phyloP scores from a whole-genome alignment of 2,888 invertebrate species.

The Drosophila antonietae region DNA sequence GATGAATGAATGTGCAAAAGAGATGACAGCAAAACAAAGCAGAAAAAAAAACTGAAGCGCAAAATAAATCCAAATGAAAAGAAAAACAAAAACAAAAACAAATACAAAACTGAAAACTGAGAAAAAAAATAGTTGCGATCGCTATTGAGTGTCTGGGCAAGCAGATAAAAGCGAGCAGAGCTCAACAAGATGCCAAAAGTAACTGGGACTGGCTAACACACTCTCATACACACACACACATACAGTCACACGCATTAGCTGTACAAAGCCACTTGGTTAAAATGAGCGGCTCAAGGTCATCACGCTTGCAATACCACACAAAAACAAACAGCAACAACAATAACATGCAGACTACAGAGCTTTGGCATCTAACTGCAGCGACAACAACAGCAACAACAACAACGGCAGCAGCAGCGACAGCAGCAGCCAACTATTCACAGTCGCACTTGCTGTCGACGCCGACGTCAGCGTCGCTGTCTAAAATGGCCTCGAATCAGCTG shows the following conservation, averaged over 20 bases:
- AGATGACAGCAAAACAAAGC: slow-evolving; percentile 31
- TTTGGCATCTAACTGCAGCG: slow-evolving; percentile 69
- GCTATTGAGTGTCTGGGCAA: slow-evolving; percentile 47
- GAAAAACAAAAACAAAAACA: slow-evolving; percentile 19
- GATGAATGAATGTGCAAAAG: slow-evolving; percentile 61
- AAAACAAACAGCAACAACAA: slow-evolving; percentile 36
- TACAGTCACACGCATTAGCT: slow-evolving; percentile 36
- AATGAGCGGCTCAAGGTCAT: slow-evolving; percentile 80
- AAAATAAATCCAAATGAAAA: slow-evolving; percentile 29
- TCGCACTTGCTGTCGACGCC: slow-evolving; percentile 69
- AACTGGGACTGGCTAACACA: slow-evolving; percentile 71
- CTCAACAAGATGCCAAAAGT: slow-evolving; percentile 71
- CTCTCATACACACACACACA: slow-evolving; percentile 19
- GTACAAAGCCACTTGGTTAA: slow-evolving; percentile 69
- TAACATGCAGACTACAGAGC: slow-evolving; percentile 39
- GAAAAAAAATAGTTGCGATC: slow-evolving; percentile 47
- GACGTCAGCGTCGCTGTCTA: slow-evolving; percentile 49
- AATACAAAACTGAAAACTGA: background rate
- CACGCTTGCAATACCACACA: slow-evolving; percentile 76
- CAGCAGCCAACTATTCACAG: slow-evolving; percentile 33
- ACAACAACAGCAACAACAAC: slow-evolving; percentile 34
- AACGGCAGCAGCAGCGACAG: background rate
- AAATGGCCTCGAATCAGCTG: slow-evolving; percentile 75
- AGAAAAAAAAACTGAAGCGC: slow-evolving; percentile 20
- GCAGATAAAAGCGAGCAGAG: slow-evolving; percentile 40